Conservation (phyloP, 1,140 invertebrate genomes). For the Mizuhopecten yessoensis region DNA sequence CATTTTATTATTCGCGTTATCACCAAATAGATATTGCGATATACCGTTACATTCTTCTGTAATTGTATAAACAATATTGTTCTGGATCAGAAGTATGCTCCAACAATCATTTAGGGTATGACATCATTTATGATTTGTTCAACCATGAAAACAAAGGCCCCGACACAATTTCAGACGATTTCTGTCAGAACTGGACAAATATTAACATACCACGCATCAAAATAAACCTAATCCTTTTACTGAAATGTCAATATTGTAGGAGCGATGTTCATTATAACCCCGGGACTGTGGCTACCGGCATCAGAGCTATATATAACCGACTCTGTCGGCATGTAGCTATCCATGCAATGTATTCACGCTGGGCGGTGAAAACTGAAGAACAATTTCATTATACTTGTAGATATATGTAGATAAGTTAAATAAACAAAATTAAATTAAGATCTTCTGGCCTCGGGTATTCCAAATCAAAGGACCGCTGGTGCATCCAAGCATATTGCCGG, state of each 20-base stretch:
- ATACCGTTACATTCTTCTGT: not conserved
- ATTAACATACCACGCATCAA: not conserved
- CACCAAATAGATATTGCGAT: not conserved
- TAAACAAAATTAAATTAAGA: not conserved
- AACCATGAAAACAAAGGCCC: too few species aligned
- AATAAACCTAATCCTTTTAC: not conserved
- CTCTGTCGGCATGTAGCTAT: too few species aligned
- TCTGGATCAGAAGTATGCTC: too few species aligned
- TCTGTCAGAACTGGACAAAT: conserved; percentile 10
- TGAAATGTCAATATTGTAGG: not conserved
- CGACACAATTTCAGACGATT: not conserved
- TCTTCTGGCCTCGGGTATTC: not conserved
- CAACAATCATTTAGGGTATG: too few species aligned
- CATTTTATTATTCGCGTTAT: too few species aligned
- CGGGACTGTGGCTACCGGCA: not conserved
- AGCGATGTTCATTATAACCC: not conserved
- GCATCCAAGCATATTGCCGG: not conserved
- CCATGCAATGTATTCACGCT: not conserved
- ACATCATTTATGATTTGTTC: too few species aligned
- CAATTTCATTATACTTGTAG: not conserved
- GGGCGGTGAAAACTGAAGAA: not conserved
- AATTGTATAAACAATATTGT: too few species aligned
- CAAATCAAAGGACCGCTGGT: not conserved
- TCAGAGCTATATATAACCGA: not conserved
- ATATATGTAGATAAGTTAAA: not conserved